Evolutionary conservation across 2,797 vertebrate species (phyloP), one percentile per base, ranked within the genome.

Genomic region (Sparidentex hasta): DNA sequence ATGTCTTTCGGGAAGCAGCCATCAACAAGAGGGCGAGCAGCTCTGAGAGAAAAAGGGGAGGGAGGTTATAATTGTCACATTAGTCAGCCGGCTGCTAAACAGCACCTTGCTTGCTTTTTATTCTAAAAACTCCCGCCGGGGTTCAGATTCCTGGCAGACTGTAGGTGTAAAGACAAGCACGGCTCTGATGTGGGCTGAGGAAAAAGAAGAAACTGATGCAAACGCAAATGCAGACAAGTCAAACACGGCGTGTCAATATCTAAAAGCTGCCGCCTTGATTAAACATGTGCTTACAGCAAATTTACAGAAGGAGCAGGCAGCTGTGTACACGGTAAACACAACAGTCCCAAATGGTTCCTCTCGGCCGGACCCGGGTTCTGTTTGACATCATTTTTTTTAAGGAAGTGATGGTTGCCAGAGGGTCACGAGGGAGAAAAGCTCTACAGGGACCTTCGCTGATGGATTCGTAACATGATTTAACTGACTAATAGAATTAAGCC

Each of bases 121-220:
- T 64, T 44, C 29, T 23, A 2, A 50, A 52, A 33, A 12, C 46
- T 86, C 68, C 61, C 71, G 58, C 74, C 75, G 58, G 69, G 78
- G 68, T 76, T 89, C 47, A 63, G 25, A 86, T 89, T 85, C 65
- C 70, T 85, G 83, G 82, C 85, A 76, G 74, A 29, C 74, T 71
- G 43, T 41, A 72, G 69, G 72, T 87, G 81, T 76, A 46, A 75
- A 74, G 76, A 83, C 58, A 55, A 51, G 63, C 27, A 67, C 33
- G 48, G 73, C 33, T 71, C 47, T 47, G 61, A 75, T 76, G 71
- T 65, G 54, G 11, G 29, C 52, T 27, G 47, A n/a, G n/a, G n/a
- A n/a, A n/a, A n/a, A n/a, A n/a, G n/a, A 65, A 27, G 59, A 72
- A 64, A 65, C 5, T n/a, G 41, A 68, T 66, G 59, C 78, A 66